A percentile compares a stretch with the other conserved stretches of the same genome.
phyloP scores from a whole-genome alignment of 2,113 vertebrate species.

The Centropristis striata region DNA sequence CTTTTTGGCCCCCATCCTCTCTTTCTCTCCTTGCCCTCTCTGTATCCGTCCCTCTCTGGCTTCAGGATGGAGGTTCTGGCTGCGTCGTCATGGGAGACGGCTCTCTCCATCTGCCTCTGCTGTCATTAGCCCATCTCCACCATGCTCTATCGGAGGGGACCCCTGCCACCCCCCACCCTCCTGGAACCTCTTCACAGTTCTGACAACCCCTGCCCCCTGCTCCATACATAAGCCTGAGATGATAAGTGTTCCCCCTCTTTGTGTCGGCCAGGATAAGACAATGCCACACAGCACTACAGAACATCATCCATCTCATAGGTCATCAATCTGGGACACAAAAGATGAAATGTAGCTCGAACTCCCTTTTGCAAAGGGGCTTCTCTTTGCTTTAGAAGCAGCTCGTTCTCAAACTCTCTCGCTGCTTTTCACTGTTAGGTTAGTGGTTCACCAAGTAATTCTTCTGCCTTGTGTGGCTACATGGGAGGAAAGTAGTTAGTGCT shows the following conservation, averaged over 20 bases:
- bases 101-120: slow-evolving; percentile 82
- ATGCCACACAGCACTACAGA: slow-evolving; percentile 82
- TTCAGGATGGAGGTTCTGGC: slow-evolving; percentile 61
- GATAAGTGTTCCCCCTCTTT: slow-evolving; percentile 85
- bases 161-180: slow-evolving; percentile 56
- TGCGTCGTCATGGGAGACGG: slow-evolving; percentile 72
- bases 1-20: background rate
- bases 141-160: slow-evolving; percentile 77
- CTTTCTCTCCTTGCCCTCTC: slow-evolving; percentile 1
- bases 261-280: slow-evolving; percentile 80
- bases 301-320: slow-evolving; percentile 86
- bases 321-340: slow-evolving; percentile 87
- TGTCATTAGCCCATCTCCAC: slow-evolving; percentile 79
- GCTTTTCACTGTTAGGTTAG: slow-evolving; percentile 48
- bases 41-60: slow-evolving; percentile 48
- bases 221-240: slow-evolving; percentile 82
- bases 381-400: slow-evolving; percentile 62
- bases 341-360: slow-evolving; percentile 81
- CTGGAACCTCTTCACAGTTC: slow-evolving; percentile 69
- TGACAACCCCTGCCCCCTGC: slow-evolving; percentile 78
- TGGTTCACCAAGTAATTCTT: slow-evolving; percentile 24
- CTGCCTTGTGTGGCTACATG: background rate
- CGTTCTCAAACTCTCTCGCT: slow-evolving; percentile 40
- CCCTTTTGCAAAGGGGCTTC: slow-evolving; percentile 64
- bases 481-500: background rate